Base-by-base conservation (phyloP, 1,140 invertebrate species). In the Zaprionus ghesquierei region DNA sequence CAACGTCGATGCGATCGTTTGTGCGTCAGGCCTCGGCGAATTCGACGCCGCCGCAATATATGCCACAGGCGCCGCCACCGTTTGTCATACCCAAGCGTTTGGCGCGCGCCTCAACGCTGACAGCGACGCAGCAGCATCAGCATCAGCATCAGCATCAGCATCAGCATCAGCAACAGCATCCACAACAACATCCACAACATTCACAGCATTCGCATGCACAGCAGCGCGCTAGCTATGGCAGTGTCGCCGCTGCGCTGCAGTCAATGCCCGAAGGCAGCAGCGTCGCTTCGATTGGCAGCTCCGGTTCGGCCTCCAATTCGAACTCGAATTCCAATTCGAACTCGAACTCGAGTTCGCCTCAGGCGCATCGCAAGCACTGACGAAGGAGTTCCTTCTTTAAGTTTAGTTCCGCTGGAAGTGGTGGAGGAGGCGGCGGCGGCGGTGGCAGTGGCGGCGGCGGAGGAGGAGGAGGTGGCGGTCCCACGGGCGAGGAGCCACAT, bases 1-100 rank as follows among this genome's bases (percentile, higher is more conserved):
- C 81, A 31, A 38, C 78, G 12, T 50, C 44, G n/a, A 18, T 69
- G 12, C 75, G 87, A 0, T 72, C 73, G 25, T 91, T 92, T 58
- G 79, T 84, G 27, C 79, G 90, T 12, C 91, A 92, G 61, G 72
- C 87, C 20, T 86, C 90, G 59, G 76, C 92, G 49, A 91, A 92
- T 64, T 92, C 92, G 49, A 90, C 91, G 72, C 85, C 85, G 69
- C 89, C 92, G 27, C 92, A 92, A 50, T 92, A 92, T 13, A 92
- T 92, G 53, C 92, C 93, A 9, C 92, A 93, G 61, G 86, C 93
- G 46, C 93, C 93, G 80, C 92, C 94, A 5, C 93, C 93, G 55
- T 94, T 94, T 90, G 93, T 94, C 41, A 94, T 94, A 61, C 94
- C 94, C 56, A 93, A 94, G 75, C 87, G 93, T 3, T 60, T 92